Conservation (phyloP, 2,113 vertebrate genomes). For the Delphinus delphis region DNA sequence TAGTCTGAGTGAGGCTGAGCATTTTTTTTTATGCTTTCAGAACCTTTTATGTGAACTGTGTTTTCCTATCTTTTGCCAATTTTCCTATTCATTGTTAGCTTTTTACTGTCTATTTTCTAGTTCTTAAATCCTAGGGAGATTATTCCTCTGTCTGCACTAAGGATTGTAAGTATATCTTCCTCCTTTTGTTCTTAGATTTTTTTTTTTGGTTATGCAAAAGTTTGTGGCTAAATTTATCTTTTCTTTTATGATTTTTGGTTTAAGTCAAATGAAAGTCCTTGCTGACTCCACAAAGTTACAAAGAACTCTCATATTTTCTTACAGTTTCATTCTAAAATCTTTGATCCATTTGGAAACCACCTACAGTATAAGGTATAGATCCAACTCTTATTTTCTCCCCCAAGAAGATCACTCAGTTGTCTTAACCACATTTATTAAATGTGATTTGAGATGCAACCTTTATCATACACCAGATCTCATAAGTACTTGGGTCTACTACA, state of each 20-base stretch:
- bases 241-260: neutral
- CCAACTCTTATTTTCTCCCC: neutral
- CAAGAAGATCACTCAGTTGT: neutral
- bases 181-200: neutral
- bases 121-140: neutral
- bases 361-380: neutral
- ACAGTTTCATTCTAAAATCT: neutral
- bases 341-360: neutral
- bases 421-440: neutral
- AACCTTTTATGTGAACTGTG: slow-evolving; percentile 34
- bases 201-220: neutral
- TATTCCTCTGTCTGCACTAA: neutral
- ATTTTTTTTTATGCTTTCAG: neutral
- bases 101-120: neutral
- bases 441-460: neutral
- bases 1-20: neutral
- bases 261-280: neutral
- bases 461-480: neutral
- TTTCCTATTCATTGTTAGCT: neutral
- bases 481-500: neutral
- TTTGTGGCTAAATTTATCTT: neutral
- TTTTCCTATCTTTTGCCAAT: neutral
- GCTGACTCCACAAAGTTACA: neutral
- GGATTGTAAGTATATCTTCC: neutral
- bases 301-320: neutral